phyloP scores from a whole-genome alignment of 2,797 vertebrate species.

The Morelia viridis region DNA sequence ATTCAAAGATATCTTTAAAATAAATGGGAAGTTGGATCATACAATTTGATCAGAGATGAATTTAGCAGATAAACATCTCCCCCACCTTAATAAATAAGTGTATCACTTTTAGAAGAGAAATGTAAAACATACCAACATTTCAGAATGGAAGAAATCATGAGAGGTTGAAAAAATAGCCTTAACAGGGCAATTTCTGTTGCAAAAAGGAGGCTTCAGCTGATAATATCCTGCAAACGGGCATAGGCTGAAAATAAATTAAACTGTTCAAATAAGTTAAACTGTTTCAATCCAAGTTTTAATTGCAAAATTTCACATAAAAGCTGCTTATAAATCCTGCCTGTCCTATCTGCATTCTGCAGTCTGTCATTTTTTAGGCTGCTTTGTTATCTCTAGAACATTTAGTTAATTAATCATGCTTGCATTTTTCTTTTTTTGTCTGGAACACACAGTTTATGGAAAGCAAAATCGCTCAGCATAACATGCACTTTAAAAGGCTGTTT shows the following conservation, averaged over 20 bases:
- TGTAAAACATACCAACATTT: neutral
- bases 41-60: neutral
- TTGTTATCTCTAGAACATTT: slow-evolving; percentile 24
- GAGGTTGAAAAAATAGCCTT: neutral
- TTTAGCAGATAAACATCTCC: neutral
- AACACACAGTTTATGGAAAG: slow-evolving; percentile 33
- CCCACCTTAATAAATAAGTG: neutral
- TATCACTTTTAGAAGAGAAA: neutral
- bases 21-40: neutral
- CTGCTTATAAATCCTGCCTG: slow-evolving; percentile 31
- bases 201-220: neutral
- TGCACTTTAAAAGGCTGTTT: neutral
- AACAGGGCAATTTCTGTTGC: neutral
- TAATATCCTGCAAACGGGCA: slow-evolving; percentile 4
- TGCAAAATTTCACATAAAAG: neutral
- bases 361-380: slow-evolving; percentile 27
- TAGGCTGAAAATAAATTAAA: neutral
- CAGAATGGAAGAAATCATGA: slow-evolving; percentile 6
- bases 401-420: slow-evolving; percentile 37
- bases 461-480: slow-evolving; percentile 7
- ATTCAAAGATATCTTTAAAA: neutral
- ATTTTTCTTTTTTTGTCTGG: slow-evolving; percentile 7
- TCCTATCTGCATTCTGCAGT: neutral
- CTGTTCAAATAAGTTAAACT: neutral
- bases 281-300: slow-evolving; percentile 21